Base-by-base conservation (phyloP, 2,888 invertebrate genomes). In the Congeria kusceri region DNA sequence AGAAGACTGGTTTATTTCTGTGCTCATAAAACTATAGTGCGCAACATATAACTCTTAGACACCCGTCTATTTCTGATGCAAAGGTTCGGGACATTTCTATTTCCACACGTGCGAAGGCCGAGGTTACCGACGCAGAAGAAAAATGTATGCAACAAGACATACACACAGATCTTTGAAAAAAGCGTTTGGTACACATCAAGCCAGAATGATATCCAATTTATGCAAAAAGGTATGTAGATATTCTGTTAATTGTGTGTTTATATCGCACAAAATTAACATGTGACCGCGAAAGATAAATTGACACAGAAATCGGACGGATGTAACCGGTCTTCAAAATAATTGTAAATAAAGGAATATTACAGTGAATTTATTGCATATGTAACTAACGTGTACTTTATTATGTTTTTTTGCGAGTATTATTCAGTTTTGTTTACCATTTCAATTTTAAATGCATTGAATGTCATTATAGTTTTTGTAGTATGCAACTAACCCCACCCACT, bases 161-260 rank as follows among this genome's bases (percentile, higher is more conserved):
- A 67, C 83, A 27, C 67, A 66, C 20, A 80, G 71, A 76, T 70
- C 62, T 25, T 56, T 86, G 28, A 85, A 84, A 49, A 82, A 81
- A 32, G 71, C 83, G 25, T 67, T 80, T 63, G 83, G 80, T 11
- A 62, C 80, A 25, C 79, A 83, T 59, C 84, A 85, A 71, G 79
- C 83, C 25, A 84, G 84, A 71, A 76, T 75, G 58, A 79, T 85
- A n/a, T 73, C 86, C 57, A 79, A 83, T 32, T 65, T 85, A 39
- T 83, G 79, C 66, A 67, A 75, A 77, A 85, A 85, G 83, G 85
- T 84, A 63, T 46, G 67, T 63, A 64, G 29, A 23, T 20, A 28
- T 20, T 27, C 23, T 9, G 23, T 25, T 7, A 15, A 0, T 49
- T 28, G 15, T n/a, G 39, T 25, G 18, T 11, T 18, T 0, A 15